Base-by-base conservation (phyloP, 1,140 invertebrate species). In the Adoxophyes honmai region DNA sequence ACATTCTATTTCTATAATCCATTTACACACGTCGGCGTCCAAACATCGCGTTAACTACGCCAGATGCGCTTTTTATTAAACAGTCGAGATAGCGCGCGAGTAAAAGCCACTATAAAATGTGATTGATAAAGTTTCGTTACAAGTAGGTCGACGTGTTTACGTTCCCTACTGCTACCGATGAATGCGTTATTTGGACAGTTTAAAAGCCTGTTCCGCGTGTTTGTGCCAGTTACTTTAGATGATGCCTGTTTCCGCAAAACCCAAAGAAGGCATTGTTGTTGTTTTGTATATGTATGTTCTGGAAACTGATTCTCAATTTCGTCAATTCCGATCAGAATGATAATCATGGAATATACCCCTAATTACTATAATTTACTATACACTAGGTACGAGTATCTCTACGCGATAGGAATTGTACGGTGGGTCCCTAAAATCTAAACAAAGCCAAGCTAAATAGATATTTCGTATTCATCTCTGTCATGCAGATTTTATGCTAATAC, bases 21-120 rank as follows among this genome's bases (percentile, higher is more conserved):
- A 64, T 70, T 65, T 62, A 66, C 62, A 58, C 55, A 11, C 53
- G 33, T 52, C 52, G 57, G 10, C 55, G 57, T 51, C 38, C 42
- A 39, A 59, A 18, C 55, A 60, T 62, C 52, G 55, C 48, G 52
- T 28, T 33, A 62, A 61, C 38, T 44, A 48, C 37, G 48, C 61
- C 70, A 73, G 70, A 73, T 73, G 66, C 48, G 52, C 33, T 36
- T 64, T 68, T 70, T 66, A 70, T 66, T 65, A 62, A 63, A 62
- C 62, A 55, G 42, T 36, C 42, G 57, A 64, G 55, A 64, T 61
- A 68, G 42, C 42, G 42, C 56, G 34, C 38, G 33, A 60, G 21
- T 37, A 37, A 52, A 53, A 39, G 6, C 14, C 21, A 48, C 55
- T 34, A 37, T 62, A 57, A 63, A 63, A 36, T 55, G 44, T 63